These are phyloP conservation scores for Xylophagus ater DNA, from an alignment of 2,888 invertebrate species.

Conservation along the genomic window DNA sequence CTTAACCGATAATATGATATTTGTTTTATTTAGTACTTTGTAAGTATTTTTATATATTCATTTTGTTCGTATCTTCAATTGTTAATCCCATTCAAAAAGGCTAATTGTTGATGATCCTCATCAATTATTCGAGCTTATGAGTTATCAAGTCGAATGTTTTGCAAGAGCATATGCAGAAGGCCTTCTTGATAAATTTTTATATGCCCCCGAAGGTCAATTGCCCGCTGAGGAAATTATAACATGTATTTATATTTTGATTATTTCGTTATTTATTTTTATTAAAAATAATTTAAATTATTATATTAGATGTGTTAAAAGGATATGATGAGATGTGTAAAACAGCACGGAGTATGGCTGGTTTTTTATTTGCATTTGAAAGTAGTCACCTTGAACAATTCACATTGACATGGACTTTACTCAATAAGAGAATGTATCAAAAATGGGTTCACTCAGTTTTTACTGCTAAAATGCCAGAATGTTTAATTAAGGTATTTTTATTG, in stretches of 20 bases:
- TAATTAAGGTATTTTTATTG: slow-evolving; percentile 40
- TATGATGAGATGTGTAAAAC: slow-evolving; percentile 52
- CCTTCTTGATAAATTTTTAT: slow-evolving; percentile 40
- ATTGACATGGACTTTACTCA: slow-evolving; percentile 55
- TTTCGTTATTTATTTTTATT: neutral
- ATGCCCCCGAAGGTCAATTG: slow-evolving; percentile 26
- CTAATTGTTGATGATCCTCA: slow-evolving; percentile 48
- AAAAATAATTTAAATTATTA: too few species aligned
- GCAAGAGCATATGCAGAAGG: slow-evolving; percentile 48
- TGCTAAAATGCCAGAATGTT: slow-evolving; percentile 44
- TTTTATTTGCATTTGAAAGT: slow-evolving; percentile 50
- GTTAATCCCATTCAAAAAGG: neutral
- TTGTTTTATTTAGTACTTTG: slow-evolving; percentile 36
- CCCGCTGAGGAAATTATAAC: slow-evolving; percentile 34
- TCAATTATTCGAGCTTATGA: slow-evolving; percentile 52
- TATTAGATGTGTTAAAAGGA: slow-evolving; percentile 51
- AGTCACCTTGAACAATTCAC: slow-evolving; percentile 52
- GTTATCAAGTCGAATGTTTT: slow-evolving; percentile 53
- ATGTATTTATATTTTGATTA: slow-evolving; percentile 26
- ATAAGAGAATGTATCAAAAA: slow-evolving; percentile 54
- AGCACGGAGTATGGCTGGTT: slow-evolving; percentile 47
- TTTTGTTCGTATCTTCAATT: neutral
- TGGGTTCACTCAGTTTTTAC: slow-evolving; percentile 43
- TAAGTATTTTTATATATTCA: slow-evolving; percentile 21
- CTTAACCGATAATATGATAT: slow-evolving; percentile 36